Evolutionary conservation across 1,140 invertebrate species (phyloP).

Genomic region (Ceratoteleas bidentatus): DNA sequence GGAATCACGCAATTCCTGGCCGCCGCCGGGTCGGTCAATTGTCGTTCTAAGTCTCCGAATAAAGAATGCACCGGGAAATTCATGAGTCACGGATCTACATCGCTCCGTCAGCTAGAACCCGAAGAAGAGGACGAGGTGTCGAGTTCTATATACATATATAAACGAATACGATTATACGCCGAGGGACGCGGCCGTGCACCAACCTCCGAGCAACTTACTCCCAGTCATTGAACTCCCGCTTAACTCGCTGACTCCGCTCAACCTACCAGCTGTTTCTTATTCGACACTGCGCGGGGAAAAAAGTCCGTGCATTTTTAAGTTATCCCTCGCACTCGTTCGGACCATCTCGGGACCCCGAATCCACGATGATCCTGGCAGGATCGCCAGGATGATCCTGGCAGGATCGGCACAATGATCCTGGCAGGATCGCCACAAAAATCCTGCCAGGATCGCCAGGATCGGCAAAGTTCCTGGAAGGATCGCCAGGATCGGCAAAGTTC

Average conservation of each 20-base stretch:
- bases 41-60: constrained; percentile 32
- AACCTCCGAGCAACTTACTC: constrained; percentile 59
- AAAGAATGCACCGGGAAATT: constrained; percentile 53
- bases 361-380: not conserved
- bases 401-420: too few species aligned
- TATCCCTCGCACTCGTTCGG: constrained; percentile 25
- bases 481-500: too few species aligned
- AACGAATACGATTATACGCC: constrained; percentile 62
- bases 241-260: constrained; percentile 70
- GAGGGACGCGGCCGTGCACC: constrained; percentile 63
- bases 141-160: constrained; percentile 64
- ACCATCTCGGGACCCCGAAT: not conserved
- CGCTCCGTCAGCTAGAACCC: constrained; percentile 39
- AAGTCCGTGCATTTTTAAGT: constrained; percentile 47
- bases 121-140: constrained; percentile 50
- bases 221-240: constrained; percentile 79
- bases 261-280: constrained; percentile 80
- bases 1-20: too few species aligned
- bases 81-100: constrained; percentile 66
- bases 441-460: too few species aligned
- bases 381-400: too few species aligned
- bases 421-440: too few species aligned
- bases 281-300: constrained; percentile 51
- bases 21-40: too few species aligned
- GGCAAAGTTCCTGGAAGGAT: too few species aligned